These are phyloP conservation scores for Mythimna vitellina DNA, from an alignment of 2,888 invertebrate species.

Conservation along the genomic window DNA sequence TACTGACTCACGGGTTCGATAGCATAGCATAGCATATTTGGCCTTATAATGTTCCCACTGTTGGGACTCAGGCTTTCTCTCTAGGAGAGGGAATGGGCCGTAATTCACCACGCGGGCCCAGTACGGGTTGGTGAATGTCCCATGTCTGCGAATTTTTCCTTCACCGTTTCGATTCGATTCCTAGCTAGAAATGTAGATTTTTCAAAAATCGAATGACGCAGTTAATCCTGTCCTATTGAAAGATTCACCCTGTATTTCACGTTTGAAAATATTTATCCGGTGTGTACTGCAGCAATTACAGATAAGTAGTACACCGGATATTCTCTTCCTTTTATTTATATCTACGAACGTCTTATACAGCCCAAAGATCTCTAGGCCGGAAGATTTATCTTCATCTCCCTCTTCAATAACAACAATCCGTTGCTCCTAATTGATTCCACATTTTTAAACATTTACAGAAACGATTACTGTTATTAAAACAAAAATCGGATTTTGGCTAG, in stretches of 20 bases:
- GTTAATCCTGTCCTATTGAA: no score
- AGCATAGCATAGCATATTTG: no score
- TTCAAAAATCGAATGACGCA: no score
- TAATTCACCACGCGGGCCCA: no score
- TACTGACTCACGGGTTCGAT: no score
- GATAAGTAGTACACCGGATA: constrained; percentile 34
- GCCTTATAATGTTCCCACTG: no score
- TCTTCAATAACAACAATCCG: constrained; percentile 27
- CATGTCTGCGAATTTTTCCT: no score
- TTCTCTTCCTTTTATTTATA: constrained; percentile 41
- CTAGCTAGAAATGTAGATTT: no score
- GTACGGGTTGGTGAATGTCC: no score
- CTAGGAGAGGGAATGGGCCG: no score
- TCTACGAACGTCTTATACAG: constrained; percentile 11
- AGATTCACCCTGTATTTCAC: not conserved
- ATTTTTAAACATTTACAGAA: constrained; percentile 39
- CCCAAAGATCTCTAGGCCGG: constrained; percentile 33
- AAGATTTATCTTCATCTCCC: constrained; percentile 32
- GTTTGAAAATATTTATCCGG: constrained; percentile 14
- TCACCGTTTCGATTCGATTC: no score
- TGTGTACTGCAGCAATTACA: constrained; percentile 20
- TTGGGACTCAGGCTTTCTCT: no score
- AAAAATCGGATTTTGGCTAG: constrained; percentile 18
- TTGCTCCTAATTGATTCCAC: constrained; percentile 44
- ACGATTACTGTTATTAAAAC: constrained; percentile 3